Percentiles rank a stretch among this genome's conserved stretches.
phyloP scores from a whole-genome alignment of 2,888 invertebrate species.

The Sinodicranocentrus sp. region DNA sequence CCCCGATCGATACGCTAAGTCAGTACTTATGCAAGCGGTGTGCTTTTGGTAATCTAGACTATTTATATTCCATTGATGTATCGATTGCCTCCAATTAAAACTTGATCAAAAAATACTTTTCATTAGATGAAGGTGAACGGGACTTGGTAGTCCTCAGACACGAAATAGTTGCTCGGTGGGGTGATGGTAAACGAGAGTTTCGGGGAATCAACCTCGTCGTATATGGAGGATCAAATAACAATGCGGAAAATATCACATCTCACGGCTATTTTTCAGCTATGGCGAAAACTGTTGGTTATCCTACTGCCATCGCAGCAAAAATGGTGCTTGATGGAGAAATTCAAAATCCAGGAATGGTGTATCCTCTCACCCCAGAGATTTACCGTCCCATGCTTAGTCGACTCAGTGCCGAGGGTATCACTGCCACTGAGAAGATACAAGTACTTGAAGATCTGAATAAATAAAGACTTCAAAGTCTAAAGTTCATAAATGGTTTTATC shows the following conservation, averaged over 20 bases:
- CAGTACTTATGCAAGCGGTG: background rate
- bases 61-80: background rate
- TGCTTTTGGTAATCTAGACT: background rate
- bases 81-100: too few relatives aligned
- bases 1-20: slow-evolving; percentile 32
- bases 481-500: background rate
- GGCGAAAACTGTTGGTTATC: slow-evolving; percentile 83
- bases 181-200: background rate
- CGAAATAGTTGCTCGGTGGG: background rate
- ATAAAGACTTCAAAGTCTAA: background rate
- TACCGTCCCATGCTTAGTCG: slow-evolving; percentile 95
- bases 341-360: slow-evolving; percentile 94
- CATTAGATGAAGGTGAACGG: slow-evolving; percentile 15
- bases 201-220: slow-evolving; percentile 31
- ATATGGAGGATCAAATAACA: slow-evolving; percentile 25
- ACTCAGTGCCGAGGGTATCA: slow-evolving; percentile 90
- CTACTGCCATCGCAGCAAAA: slow-evolving; percentile 96
- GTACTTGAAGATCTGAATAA: slow-evolving; percentile 39
- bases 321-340: slow-evolving; percentile 99
- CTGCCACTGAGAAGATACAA: slow-evolving; percentile 83
- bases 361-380: slow-evolving; percentile 94
- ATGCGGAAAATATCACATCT: slow-evolving; percentile 77
- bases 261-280: slow-evolving; percentile 49
- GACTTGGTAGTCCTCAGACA: slow-evolving; percentile 36
- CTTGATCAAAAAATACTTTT: too few relatives aligned